Percentiles rank a stretch among this genome's conserved stretches.
Conservation (phyloP, 2,888 invertebrate species). For the Crocallis elinguaria region DNA sequence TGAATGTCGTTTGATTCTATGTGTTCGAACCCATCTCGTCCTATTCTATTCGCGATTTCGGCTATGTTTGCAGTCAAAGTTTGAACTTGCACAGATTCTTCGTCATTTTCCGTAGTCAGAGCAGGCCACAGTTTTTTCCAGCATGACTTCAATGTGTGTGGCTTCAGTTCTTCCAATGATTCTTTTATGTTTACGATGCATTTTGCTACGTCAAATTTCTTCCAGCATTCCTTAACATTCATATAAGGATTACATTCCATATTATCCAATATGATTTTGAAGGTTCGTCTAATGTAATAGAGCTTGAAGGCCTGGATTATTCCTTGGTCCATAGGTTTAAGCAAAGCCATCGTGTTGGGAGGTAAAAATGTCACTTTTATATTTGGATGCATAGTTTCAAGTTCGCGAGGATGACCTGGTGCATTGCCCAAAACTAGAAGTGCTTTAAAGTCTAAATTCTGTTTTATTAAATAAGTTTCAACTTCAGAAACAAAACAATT, state of each 20-base stretch:
- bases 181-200: slow-evolving; percentile 42
- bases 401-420: too few species aligned
- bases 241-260: slow-evolving; percentile 42
- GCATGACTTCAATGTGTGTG: too few species aligned
- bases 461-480: too few species aligned
- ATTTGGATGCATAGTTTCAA: too few species aligned
- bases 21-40: slow-evolving; percentile 9
- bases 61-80: slow-evolving; percentile 37
- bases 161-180: slow-evolving; percentile 42
- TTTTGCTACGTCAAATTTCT: slow-evolving; percentile 39
- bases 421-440: too few species aligned
- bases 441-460: too few species aligned
- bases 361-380: too few species aligned
- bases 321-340: too few species aligned
- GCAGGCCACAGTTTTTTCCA: slow-evolving; percentile 38
- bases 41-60: not conserved
- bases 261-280: slow-evolving; percentile 37
- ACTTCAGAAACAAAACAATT: too few species aligned
- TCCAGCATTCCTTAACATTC: slow-evolving; percentile 29
- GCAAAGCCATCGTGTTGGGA: too few species aligned
- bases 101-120: slow-evolving; percentile 36
- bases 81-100: slow-evolving; percentile 39
- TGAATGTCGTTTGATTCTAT: slow-evolving; percentile 1
- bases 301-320: too few species aligned
- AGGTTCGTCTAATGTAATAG: slow-evolving; percentile 31